Conservation (phyloP, 2,888 invertebrate species). For the Conus canariensis region DNA sequence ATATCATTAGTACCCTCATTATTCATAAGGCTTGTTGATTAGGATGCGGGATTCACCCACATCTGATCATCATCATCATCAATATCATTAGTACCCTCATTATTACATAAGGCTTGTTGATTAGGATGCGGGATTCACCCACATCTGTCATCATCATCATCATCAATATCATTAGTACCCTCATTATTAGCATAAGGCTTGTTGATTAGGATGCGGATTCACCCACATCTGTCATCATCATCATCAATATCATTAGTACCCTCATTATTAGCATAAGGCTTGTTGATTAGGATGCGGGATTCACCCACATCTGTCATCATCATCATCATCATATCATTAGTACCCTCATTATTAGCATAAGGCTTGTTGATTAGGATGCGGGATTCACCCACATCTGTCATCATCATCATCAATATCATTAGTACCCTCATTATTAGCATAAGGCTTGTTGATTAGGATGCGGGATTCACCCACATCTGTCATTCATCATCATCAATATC, state of each 20-base stretch:
- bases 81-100: background rate
- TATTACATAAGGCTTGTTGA: conserved; percentile 82
- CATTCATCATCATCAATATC: too few species aligned
- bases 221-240: background rate
- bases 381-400: too few species aligned
- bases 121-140: conserved; percentile 89
- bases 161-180: background rate
- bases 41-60: conserved; percentile 90
- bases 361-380: too few species aligned
- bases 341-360: too few species aligned
- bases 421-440: too few species aligned
- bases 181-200: too few species aligned
- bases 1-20: too few species aligned
- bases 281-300: too few species aligned
- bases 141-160: conserved; percentile 82
- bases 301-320: too few species aligned
- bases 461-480: background rate
- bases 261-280: conserved; percentile 70
- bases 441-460: too few species aligned
- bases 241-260: background rate
- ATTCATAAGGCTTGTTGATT: conserved; percentile 82
- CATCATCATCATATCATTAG: background rate
- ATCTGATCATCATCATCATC: conserved; percentile 81
- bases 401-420: too few species aligned
- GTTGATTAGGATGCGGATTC: too few species aligned